Evolutionary conservation across 2,797 vertebrate species (phyloP), one percentile per base, ranked within the genome.

Genomic region (Sebastes glaucus): DNA sequence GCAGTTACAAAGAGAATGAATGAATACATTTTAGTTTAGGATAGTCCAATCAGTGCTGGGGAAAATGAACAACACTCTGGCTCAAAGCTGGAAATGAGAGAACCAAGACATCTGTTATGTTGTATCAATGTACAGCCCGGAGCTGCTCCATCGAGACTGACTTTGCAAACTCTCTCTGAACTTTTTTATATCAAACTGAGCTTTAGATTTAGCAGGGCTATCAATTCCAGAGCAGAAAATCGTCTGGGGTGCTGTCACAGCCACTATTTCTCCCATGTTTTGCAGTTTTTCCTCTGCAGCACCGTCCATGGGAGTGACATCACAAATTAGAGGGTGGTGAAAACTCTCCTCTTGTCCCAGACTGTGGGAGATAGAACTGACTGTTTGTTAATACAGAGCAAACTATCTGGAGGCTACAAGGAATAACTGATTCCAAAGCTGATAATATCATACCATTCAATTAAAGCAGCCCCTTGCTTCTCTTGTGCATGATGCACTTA

Each of bases 101-200:
- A 87, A 82, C 52, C 35, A 57, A 82, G 77, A 82, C 86, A 89
- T 92, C 80, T 89, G 84, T 87, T 88, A 70, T 77, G 87, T 83
- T 83, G 78, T 91, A 89, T 89, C 84, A 90, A 81, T 84, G 81
- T 75, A 72, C 64, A 78, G 74, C 83, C 83, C 25, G 16, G 74
- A 93, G 90, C 83, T 20, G 30, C 76, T 90, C 83, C 82, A 74
- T 78, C 20, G 42, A 86, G 80, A 80, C 89, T 8, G 62, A 88
- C 79, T 86, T 91, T 86, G 77, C 80, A 86, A 89, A 90, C 89
- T 92, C 83, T 65, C 61, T 89, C 78, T 87, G 86, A 92, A 88
- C 81, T 88, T 92, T 35, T 89, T 81, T 68, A 67, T 75, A 83
- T 86, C 82, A 92, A 88, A 85, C 68, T 60, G 46, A 86, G 81